Base-by-base conservation (phyloP, 1,140 invertebrate species). In the Papilio aristodemus region DNA sequence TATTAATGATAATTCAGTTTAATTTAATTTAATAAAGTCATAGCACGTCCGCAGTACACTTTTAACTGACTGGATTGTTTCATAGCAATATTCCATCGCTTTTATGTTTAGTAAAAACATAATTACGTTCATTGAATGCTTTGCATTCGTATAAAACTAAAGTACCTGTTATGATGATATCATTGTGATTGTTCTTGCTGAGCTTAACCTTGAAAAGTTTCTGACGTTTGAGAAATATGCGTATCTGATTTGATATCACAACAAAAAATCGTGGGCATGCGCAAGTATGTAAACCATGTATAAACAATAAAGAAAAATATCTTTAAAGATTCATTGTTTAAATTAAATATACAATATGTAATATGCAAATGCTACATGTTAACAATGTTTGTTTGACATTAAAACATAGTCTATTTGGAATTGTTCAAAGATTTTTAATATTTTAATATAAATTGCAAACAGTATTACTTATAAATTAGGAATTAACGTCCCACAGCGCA, bases 171-270 rank as follows among this genome's bases (percentile, higher is more conserved):
- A 27, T n/a, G 7, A 38, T 71, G 60, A 68, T 64, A 38, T 66
- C 43, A 71, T 60, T 68, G 37, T 43, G 10, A 70, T 68, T 25
- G 70, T 69, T 74, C 59, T 72, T 41, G 59, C 73, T 54, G 68
- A 74, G 2, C 77, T 74, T 80, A 38, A 79, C 78, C 78, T 80
- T 80, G 80, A 71, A 75, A 75, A 71, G 69, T 72, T 77, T 73
- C 74, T 81, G 77, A 70, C 70, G 74, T 73, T 62, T 79, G 75
- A 83, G 77, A 60, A 10, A 60, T 37, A 36, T 60, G 7, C 14
- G n/a, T 36, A 36, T 46, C n/a, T n/a, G n/a, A n/a, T n/a, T n/a
- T n/a, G n/a, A n/a, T n/a, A n/a, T 46, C 43, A 19, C 17, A 46
- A 54, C 19, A 46, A 46, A 46, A 46, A 54, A 54, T 22, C 19